A percentile compares a stretch with the other conserved stretches of the same genome.
These are phyloP conservation scores for Sycophila texana DNA, from an alignment of 2,888 invertebrate genomes.

Conservation along the genomic window DNA sequence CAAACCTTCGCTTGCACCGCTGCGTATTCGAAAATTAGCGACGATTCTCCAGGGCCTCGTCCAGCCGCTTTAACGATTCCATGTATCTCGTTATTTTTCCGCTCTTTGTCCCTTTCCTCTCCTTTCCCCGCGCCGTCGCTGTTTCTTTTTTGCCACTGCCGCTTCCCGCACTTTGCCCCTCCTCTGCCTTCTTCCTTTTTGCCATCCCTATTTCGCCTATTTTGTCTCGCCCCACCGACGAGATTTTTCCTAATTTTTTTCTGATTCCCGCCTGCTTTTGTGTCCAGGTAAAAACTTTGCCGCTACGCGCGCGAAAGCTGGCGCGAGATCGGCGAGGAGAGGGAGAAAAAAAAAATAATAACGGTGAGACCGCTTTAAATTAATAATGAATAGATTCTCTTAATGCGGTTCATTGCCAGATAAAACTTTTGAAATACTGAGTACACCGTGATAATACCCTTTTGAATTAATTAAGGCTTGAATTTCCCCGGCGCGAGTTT, in stretches of 20 bases:
- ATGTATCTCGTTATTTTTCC: constrained; percentile 54
- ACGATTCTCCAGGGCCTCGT: constrained; percentile 65
- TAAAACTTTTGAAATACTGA: constrained; percentile 6
- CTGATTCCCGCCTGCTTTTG: constrained; percentile 32
- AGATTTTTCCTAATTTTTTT: constrained; percentile 42
- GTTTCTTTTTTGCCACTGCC: constrained; percentile 40
- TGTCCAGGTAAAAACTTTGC: constrained; percentile 41
- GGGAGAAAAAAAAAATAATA: constrained; percentile 42
- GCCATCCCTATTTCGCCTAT: constrained; percentile 6
- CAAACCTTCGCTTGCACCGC: constrained; percentile 59
- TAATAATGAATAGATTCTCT: constrained; percentile 40
- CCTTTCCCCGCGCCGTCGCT: neutral
- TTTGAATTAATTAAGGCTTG: neutral
- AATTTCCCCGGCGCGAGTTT: no score
- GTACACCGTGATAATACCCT: constrained; percentile 1
- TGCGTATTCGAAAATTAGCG: constrained; percentile 63
- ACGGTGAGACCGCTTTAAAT: constrained; percentile 18
- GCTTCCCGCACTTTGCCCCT: neutral
- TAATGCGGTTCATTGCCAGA: neutral
- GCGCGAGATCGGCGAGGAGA: neutral
- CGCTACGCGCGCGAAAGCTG: neutral
- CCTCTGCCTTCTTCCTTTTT: constrained; percentile 24
- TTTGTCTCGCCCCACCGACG: constrained; percentile 12
- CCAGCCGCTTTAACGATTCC: constrained; percentile 54
- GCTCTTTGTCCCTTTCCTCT: constrained; percentile 34